phyloP scores from a whole-genome alignment of 2,797 vertebrate genomes.

The Vespertilio murinus region DNA sequence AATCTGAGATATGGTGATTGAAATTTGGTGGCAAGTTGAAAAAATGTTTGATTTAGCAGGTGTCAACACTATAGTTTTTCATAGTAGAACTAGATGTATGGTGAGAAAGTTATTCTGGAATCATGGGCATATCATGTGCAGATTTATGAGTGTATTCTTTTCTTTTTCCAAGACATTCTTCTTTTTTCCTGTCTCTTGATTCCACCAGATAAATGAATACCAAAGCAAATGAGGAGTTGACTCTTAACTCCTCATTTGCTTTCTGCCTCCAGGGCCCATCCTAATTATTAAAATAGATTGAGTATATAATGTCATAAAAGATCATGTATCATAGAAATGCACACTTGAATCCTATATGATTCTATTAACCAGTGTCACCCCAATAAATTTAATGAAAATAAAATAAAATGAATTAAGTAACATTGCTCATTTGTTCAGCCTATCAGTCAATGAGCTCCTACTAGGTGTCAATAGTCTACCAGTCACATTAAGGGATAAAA shows the following conservation, averaged over 20 bases:
- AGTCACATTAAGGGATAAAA: neutral
- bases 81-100: neutral
- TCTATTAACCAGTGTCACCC: too few species aligned
- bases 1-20: neutral
- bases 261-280: neutral
- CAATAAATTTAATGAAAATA: neutral
- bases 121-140: neutral
- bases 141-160: neutral
- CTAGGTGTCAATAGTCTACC: neutral
- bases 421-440: neutral
- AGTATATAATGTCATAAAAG: neutral
- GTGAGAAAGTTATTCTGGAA: neutral
- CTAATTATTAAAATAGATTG: neutral
- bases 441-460: neutral
- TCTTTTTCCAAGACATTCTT: neutral
- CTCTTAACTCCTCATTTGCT: too few species aligned
- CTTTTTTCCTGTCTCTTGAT: neutral
- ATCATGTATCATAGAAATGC: neutral
- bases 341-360: neutral
- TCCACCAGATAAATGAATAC: conserved; percentile 36
- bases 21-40: neutral
- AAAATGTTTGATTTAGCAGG: neutral
- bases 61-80: neutral
- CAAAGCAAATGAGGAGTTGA: too few species aligned
- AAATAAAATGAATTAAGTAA: neutral